These are phyloP conservation scores for Calonectris borealis DNA, from an alignment of 2,113 vertebrate genomes.

Conservation along the genomic window DNA sequence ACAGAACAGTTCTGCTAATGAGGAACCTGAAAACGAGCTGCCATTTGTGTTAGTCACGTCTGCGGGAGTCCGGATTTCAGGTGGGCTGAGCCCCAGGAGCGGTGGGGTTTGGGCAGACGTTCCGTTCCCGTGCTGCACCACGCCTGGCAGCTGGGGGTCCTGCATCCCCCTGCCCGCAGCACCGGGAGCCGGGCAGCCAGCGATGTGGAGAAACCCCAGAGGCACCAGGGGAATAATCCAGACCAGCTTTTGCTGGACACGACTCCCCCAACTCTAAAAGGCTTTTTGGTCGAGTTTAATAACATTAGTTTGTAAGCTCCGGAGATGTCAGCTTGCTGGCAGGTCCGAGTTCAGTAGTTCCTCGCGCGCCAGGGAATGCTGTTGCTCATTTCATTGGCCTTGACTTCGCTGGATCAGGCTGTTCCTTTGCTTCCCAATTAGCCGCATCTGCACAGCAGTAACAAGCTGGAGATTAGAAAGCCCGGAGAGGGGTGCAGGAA, in stretches of 20 bases:
- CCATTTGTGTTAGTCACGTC: rapidly evolving
- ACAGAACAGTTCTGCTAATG: neutral
- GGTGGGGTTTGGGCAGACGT: rapidly evolving
- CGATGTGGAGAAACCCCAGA: neutral
- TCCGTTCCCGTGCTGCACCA: neutral
- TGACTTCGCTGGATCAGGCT: neutral
- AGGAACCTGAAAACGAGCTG: neutral
- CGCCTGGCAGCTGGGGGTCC: rapidly evolving
- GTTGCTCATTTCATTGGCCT: conserved; percentile 25
- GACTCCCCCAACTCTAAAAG: conserved; percentile 4
- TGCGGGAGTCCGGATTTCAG: rapidly evolving
- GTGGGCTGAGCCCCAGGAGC: neutral
- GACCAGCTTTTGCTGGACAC: neutral
- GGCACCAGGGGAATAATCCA: neutral
- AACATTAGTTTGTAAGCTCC: conserved; percentile 5
- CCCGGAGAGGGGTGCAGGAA: neutral
- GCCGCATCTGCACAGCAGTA: neutral
- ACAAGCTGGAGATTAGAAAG: neutral
- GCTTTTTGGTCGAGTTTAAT: conserved; percentile 34
- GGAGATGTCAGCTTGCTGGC: conserved; percentile 55
- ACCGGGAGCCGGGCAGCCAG: neutral
- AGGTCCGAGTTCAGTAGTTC: conserved; percentile 11
- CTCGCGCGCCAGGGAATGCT: conserved; percentile 24
- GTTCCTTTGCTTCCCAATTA: conserved; percentile 7
- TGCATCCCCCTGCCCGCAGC: rapidly evolving